Evolutionary conservation across 92 coral and sea anemone species (phyloP), one percentile per base, ranked within the genome.

Genomic region (Isaurus tuberculatus): DNA sequence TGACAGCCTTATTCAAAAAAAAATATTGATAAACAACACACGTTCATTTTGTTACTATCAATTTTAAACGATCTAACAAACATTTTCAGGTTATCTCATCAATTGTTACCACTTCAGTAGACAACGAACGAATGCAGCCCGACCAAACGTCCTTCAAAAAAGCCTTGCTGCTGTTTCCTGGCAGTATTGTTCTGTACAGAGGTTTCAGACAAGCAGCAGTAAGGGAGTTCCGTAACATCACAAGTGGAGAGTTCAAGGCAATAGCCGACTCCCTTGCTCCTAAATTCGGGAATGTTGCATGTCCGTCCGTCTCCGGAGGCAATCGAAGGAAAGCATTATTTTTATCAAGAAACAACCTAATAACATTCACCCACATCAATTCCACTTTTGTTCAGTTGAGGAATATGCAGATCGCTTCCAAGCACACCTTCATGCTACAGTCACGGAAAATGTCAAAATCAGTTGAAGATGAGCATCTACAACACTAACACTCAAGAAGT

Each of bases 151-250:
- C 57, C 22, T 49, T 80, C 22, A 65, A 80, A 33, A 46, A 23
- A 53, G 32, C 85, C 1, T 15, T 80, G 6, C 79, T 80, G 61
- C 32, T 67, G 53, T 80, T 80, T 30, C 85, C 85, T 13, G 79
- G 85, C 20, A 40, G 51, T 14, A 68, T 80, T 29, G 85, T 80
- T 43, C 30, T 58, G 20, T 67, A 64, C 79, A 65, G 85, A 80
- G 85, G 85, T 0, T 80, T 80, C 46, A 27, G 61, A 27, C 85
- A 80, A 67, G 61, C 80, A 10, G 85, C 85, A 44, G 22, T 73
- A 25, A 31, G 65, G 32, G 61, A 65, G 8, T 57, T 67, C 3
- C 19, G 85, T 2, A 81, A 32, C 46, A 78, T 78, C 23, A 78
- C 53, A 14, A 14, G 19, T 49, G 57, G 57, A 49, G 57, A 49